phyloP scores from a whole-genome alignment of 2,113 vertebrate species.

The Pachypanchax playfairii region DNA sequence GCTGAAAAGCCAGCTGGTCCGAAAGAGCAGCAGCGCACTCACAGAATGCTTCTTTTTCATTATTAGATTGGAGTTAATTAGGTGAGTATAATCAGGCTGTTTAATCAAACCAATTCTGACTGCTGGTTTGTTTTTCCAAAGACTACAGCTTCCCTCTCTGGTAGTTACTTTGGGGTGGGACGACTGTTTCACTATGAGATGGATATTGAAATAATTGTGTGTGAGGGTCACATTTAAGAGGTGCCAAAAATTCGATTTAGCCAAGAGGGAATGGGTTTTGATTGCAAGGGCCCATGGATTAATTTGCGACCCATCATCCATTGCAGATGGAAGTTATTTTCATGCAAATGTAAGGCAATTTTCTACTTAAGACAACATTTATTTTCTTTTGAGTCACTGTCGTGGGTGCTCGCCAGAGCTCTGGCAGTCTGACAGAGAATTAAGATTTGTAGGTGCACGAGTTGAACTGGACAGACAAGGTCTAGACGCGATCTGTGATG shows the following conservation, averaged over 20 bases:
- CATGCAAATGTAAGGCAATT: slow-evolving; percentile 79
- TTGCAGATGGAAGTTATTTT: slow-evolving; percentile 79
- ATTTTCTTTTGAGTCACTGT: slow-evolving; percentile 74
- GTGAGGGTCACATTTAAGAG: slow-evolving; percentile 59
- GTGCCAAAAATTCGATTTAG: slow-evolving; percentile 40
- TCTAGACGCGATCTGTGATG: slow-evolving; percentile 35
- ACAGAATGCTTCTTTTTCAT: slow-evolving; percentile 15
- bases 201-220: slow-evolving; percentile 71
- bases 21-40: slow-evolving; percentile 3
- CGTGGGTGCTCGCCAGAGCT: slow-evolving; percentile 43
- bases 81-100: slow-evolving; percentile 62
- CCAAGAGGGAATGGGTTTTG: slow-evolving; percentile 61
- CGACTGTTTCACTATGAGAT: slow-evolving; percentile 60
- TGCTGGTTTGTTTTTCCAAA: slow-evolving; percentile 59
- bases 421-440: slow-evolving; percentile 51
- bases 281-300: slow-evolving; percentile 66
- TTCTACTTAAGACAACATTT: slow-evolving; percentile 75
- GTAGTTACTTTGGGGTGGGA: slow-evolving; percentile 52
- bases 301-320: slow-evolving; percentile 69
- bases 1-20: slow-evolving; percentile 25
- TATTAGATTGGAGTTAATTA: slow-evolving; percentile 69
- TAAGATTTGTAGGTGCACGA: slow-evolving; percentile 78
- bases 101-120: slow-evolving; percentile 61
- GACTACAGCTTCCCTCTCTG: slow-evolving; percentile 54
- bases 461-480: slow-evolving; percentile 65